These are phyloP conservation scores for Muscina levida DNA, from an alignment of 2,888 invertebrate genomes.

Conservation along the genomic window DNA sequence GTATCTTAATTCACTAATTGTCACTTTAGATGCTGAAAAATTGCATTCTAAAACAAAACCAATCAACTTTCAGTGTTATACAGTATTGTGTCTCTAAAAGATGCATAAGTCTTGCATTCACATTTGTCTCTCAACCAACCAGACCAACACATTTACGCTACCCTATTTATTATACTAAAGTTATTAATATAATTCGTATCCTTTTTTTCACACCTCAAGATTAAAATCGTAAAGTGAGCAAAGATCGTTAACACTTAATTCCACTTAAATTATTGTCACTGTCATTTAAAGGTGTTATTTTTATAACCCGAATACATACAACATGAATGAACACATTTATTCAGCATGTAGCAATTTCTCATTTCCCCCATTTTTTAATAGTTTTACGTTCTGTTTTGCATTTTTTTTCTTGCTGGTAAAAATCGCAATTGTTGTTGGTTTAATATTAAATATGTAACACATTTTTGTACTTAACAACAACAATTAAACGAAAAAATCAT, in stretches of 20 bases:
- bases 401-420: background rate
- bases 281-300: constrained; percentile 37
- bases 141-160: background rate
- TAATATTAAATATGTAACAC: constrained; percentile 37
- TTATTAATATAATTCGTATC: constrained; percentile 2
- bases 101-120: too few species aligned
- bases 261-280: constrained; percentile 32
- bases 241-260: background rate
- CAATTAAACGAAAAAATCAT: background rate
- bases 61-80: too few species aligned
- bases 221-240: constrained; percentile 1
- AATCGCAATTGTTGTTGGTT: constrained; percentile 25
- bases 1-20: too few species aligned
- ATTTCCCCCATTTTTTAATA: constrained; percentile 20
- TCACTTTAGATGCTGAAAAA: too few species aligned
- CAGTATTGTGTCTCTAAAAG: too few species aligned
- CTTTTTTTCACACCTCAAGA: background rate
- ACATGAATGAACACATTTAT: background rate
- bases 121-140: too few species aligned
- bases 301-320: constrained; percentile 24
- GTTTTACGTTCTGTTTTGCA: background rate
- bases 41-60: too few species aligned
- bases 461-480: constrained; percentile 33
- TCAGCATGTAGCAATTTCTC: constrained; percentile 28
- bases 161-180: background rate